Base-by-base conservation (phyloP, 2,113 vertebrate genomes). In the Cephalophus harveyi region DNA sequence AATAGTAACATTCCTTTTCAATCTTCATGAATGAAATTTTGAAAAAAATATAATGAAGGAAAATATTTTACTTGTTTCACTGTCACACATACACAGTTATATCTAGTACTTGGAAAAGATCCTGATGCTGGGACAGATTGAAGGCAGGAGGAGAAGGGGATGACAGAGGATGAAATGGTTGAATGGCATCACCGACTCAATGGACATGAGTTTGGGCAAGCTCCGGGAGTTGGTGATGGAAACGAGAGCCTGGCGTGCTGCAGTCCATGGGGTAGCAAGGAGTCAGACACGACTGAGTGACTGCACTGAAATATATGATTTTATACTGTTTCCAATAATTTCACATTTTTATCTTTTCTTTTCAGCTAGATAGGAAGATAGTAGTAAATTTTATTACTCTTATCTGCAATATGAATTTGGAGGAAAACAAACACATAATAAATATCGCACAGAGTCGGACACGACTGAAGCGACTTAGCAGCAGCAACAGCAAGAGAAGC, bases 401-500 rank as follows among this genome's bases (percentile, higher is more conserved):
- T 84, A 55, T 16, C 3, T 67, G 43, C 1, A 52, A 3, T 60
- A 36, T 2, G 28, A 46, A 78, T 85, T n/a, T 81, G 52, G 52
- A 48, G 36, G 4, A 40, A 4, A 4, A 4, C 40, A 40, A 40
- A 4, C 4, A 40, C 4, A 4, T 40, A 40, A n/a, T n/a, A n/a
- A n/a, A n/a, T n/a, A n/a, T n/a, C n/a, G n/a, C n/a, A n/a, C n/a
- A n/a, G n/a, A n/a, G n/a, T n/a, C n/a, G n/a, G n/a, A n/a, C n/a
- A n/a, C n/a, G n/a, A n/a, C n/a, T n/a, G n/a, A n/a, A n/a, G n/a
- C n/a, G n/a, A n/a, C n/a, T 40, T 40, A 3, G 4, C 4, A 40
- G 4, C 3, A 40, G 40, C 4, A 4, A 40, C 3, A 40, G 3
- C 4, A 40, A 40, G 40, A 4, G 40, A 4, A 40, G 40, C 40